phyloP scores from a whole-genome alignment of 1,140 invertebrate species.

The Tetragonula clypearis region DNA sequence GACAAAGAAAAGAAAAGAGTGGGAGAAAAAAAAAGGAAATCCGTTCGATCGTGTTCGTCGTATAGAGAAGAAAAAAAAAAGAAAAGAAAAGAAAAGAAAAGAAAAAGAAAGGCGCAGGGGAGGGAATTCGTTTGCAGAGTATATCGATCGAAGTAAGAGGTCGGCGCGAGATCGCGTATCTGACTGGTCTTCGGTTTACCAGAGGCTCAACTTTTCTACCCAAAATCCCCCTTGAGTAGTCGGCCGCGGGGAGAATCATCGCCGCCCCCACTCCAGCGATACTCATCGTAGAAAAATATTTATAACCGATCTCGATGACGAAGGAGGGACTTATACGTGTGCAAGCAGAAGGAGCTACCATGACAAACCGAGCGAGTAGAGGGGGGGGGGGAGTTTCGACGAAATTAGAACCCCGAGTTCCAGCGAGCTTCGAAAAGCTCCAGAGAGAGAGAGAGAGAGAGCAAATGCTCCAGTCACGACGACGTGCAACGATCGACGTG shows the following conservation, averaged over 20 bases:
- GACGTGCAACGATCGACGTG: background rate
- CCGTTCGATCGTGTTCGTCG: slow-evolving; percentile 27
- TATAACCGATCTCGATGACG: slow-evolving; percentile 75
- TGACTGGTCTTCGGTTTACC: slow-evolving; percentile 72
- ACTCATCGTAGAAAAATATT: slow-evolving; percentile 77
- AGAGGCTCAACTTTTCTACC: slow-evolving; percentile 78
- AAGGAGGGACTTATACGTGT: slow-evolving; percentile 18
- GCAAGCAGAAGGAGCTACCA: slow-evolving; percentile 1
- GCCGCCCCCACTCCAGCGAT: slow-evolving; percentile 61
- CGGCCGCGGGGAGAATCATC: slow-evolving; percentile 25
- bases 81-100: too few species aligned
- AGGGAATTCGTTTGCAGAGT: background rate
- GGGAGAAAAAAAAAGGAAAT: background rate
- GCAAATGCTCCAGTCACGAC: slow-evolving; percentile 13
- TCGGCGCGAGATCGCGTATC: slow-evolving; percentile 68
- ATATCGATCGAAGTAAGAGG: slow-evolving; percentile 55
- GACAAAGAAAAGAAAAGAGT: background rate
- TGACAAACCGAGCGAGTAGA: background rate
- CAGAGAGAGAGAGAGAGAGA: background rate
- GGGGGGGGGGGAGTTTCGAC: slow-evolving; percentile 10
- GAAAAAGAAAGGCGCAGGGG: background rate
- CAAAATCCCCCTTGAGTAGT: slow-evolving; percentile 62
- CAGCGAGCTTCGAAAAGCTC: background rate
- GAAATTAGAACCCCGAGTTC: slow-evolving; percentile 57
- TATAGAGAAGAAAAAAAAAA: background rate